Conservation (phyloP, 2,113 vertebrate species). For the Pterophyllum scalare region DNA sequence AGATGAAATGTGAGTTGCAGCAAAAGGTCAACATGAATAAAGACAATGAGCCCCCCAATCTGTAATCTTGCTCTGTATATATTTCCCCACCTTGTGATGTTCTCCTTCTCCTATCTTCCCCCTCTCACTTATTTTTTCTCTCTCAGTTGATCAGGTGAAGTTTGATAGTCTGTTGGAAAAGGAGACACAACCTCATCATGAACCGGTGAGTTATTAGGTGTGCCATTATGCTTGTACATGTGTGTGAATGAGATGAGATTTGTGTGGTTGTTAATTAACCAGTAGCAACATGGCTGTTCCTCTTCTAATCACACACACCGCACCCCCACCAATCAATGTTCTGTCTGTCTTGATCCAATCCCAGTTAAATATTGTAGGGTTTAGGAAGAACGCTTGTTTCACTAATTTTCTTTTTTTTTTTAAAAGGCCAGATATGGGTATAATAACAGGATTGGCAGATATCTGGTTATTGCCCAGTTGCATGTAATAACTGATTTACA, state of each 20-base stretch:
- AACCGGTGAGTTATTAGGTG: slow-evolving; percentile 86
- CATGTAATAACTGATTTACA: neutral
- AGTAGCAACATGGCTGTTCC: slow-evolving; percentile 43
- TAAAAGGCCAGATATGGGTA: neutral
- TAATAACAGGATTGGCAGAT: neutral
- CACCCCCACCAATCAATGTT: slow-evolving; percentile 16
- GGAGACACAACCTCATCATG: slow-evolving; percentile 96
- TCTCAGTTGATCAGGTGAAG: slow-evolving; percentile 88
- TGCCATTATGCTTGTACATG: neutral
- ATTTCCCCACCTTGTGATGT: neutral
- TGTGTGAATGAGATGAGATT: neutral
- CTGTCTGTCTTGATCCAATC: slow-evolving; percentile 5
- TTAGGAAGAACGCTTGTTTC: accelerated
- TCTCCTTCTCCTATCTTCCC: neutral
- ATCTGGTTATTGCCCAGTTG: neutral
- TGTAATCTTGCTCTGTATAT: too few species aligned
- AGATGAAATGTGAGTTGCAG: slow-evolving; percentile 94
- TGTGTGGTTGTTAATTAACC: slow-evolving; percentile 37
- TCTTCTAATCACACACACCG: slow-evolving; percentile 39
- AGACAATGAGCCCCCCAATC: neutral
- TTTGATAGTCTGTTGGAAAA: slow-evolving; percentile 96
- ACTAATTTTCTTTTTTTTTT: neutral
- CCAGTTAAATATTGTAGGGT: neutral
- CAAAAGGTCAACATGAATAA: neutral
- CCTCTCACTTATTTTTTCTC: neutral